Evolutionary conservation across 1,140 invertebrate genomes (phyloP).

Genomic region (Megathymus violae): DNA sequence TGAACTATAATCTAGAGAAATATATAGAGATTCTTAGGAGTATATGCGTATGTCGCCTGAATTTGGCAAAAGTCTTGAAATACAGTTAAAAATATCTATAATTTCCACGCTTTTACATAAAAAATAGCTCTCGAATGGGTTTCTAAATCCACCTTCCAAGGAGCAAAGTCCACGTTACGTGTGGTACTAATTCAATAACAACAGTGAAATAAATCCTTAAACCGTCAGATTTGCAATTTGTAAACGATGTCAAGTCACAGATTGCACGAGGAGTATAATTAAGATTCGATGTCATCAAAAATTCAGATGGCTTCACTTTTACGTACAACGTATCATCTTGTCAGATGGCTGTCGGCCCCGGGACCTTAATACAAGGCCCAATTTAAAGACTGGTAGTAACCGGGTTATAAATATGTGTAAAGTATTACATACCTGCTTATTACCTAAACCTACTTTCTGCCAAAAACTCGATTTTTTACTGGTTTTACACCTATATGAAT

Average conservation of each 20-base stretch:
- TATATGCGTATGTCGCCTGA: no score
- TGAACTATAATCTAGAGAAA: no score
- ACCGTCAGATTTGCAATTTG: conserved; percentile 35
- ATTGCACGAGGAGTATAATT: conserved; percentile 34
- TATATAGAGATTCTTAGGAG: no score
- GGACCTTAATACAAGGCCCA: conserved; percentile 31
- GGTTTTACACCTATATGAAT: neutral
- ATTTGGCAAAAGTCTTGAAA: no score
- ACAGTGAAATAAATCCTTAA: conserved; percentile 8
- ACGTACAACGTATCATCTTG: conserved; percentile 31
- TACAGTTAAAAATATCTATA: no score
- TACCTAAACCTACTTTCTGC: conserved; percentile 28
- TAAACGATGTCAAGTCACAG: conserved; percentile 40
- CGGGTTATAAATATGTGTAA: conserved; percentile 15
- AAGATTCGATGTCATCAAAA: conserved; percentile 37
- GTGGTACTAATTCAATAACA: neutral
- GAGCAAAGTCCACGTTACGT: neutral
- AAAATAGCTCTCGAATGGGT: neutral
- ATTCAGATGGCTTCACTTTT: conserved; percentile 23
- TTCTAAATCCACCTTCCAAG: neutral
- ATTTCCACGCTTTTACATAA: no score
- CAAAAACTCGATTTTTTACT: conserved; percentile 4
- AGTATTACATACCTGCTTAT: conserved; percentile 24
- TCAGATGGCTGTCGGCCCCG: conserved; percentile 23
- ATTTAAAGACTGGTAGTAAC: conserved; percentile 23